A percentile compares a stretch with the other conserved stretches of the same genome.
phyloP scores from a whole-genome alignment of 2,113 vertebrate genomes.

The Mirounga angustirostris region DNA sequence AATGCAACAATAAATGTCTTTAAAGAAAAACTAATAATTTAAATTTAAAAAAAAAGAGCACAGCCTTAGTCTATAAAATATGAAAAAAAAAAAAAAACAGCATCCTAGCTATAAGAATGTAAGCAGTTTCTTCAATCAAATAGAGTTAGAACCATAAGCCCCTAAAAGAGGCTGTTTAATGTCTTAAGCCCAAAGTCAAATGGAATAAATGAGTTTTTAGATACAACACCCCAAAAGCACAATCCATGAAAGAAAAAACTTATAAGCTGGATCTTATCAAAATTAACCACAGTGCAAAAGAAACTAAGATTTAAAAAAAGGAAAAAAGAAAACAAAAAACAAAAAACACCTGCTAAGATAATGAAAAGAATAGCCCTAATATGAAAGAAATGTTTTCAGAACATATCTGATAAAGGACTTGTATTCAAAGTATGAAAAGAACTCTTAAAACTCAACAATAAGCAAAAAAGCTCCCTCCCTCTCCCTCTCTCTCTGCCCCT shows the following conservation, averaged over 20 bases:
- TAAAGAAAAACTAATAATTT: background rate
- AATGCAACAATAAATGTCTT: background rate
- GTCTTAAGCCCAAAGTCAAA: slow-evolving; percentile 26
- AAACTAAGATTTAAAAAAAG: background rate
- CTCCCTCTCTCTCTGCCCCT: background rate
- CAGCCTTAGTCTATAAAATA: background rate
- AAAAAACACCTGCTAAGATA: background rate
- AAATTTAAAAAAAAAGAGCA: background rate
- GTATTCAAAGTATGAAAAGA: background rate
- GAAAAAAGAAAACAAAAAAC: background rate
- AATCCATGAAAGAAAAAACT: background rate
- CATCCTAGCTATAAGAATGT: background rate
- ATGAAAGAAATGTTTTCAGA: slow-evolving; percentile 23
- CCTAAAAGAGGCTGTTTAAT: background rate
- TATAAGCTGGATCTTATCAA: background rate
- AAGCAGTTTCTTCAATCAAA: background rate
- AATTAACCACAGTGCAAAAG: slow-evolving; percentile 20
- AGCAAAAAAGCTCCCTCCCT: background rate
- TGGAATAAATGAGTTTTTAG: background rate
- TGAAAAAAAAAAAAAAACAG: background rate
- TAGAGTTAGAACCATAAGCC: background rate
- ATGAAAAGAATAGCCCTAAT: slow-evolving; percentile 13
- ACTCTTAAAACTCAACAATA: background rate
- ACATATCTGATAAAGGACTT: slow-evolving; percentile 5
- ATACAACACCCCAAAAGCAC: background rate